Evolutionary conservation across 2,888 invertebrate species (phyloP).

Genomic region (Apamea epomidion): DNA sequence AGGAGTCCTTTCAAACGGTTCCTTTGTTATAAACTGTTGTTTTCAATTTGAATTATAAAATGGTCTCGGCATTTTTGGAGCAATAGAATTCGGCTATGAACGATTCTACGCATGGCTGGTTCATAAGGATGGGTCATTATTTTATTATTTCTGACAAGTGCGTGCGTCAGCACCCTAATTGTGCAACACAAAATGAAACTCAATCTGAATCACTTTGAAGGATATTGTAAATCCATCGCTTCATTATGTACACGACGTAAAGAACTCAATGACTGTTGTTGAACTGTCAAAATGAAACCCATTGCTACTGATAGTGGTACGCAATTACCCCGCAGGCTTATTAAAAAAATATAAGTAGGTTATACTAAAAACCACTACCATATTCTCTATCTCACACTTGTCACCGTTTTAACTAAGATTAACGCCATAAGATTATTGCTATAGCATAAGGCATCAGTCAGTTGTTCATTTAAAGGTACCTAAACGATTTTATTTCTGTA

Average conservation of each 20-base stretch:
- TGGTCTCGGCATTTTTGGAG: conserved; percentile 5
- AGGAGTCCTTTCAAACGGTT: conserved; percentile 48
- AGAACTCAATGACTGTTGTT: too few species aligned
- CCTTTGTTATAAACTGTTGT: conserved; percentile 56
- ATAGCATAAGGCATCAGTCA: too few species aligned
- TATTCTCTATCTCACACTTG: background rate
- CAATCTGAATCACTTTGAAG: too few species aligned
- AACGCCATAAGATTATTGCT: background rate
- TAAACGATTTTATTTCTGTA: too few species aligned
- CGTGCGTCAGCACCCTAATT: too few species aligned
- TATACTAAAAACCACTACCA: background rate
- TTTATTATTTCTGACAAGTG: too few species aligned
- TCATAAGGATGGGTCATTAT: background rate
- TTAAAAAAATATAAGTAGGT: background rate
- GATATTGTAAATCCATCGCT: too few species aligned
- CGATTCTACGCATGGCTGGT: background rate
- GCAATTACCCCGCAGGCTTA: background rate
- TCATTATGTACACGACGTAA: too few species aligned
- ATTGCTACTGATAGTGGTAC: too few species aligned
- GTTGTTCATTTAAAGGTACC: background rate
- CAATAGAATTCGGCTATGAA: background rate
- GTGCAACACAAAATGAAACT: too few species aligned
- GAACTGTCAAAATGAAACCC: too few species aligned
- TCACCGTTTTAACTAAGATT: background rate
- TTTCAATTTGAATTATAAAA: conserved; percentile 56